Base-by-base conservation (phyloP, 2,797 vertebrate species). In the Pseudomugil gertrudae region DNA sequence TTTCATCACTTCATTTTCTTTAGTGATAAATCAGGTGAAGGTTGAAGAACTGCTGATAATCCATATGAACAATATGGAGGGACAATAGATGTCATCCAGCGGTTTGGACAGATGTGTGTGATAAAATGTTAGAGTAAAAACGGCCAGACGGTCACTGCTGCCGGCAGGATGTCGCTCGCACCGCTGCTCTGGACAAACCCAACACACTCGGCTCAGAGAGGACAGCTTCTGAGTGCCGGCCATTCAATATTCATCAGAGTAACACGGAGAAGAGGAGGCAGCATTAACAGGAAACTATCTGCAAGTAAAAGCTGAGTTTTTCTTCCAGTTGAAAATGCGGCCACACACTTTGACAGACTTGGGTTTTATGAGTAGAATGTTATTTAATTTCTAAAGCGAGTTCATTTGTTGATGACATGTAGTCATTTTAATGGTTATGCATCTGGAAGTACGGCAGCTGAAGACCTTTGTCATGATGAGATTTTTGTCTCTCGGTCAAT, bases 51-150 rank as follows among this genome's bases (percentile, higher is more conserved):
- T 15, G 50, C 13, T 17, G 40, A 27, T 0, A 50, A 60, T 30
- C 26, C 66, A 63, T 23, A 57, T 30, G 29, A 6, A 3, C 66
- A 47, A 69, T 21, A 13, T 45, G 27, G 68, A 58, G 77, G 68
- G 72, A 77, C 78, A 47, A 26, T 58, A 23, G 35, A 26, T 33
- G 27, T 65, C 60, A 75, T 80, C 66, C 40, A 52, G 59, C 50
- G 61, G 72, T 59, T 85, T 82, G 80, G 82, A 87, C 80, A 85
- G 84, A 89, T 79, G 72, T 54, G 64, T 89, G 55, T 83, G 84
- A 68, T 85, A 86, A 76, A 2, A 76, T 79, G 61, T 57, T 21
- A 0, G 24, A 24, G 68, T 66, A 62, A 74, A 78, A 82, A 70
- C 51, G 69, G 72, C 74, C 82, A n/a, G 47, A 51, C 67, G 32